Evolutionary conservation across 2,113 vertebrate genomes (phyloP), one percentile per base, ranked within the genome.

Genomic region (Saguinus midas): DNA sequence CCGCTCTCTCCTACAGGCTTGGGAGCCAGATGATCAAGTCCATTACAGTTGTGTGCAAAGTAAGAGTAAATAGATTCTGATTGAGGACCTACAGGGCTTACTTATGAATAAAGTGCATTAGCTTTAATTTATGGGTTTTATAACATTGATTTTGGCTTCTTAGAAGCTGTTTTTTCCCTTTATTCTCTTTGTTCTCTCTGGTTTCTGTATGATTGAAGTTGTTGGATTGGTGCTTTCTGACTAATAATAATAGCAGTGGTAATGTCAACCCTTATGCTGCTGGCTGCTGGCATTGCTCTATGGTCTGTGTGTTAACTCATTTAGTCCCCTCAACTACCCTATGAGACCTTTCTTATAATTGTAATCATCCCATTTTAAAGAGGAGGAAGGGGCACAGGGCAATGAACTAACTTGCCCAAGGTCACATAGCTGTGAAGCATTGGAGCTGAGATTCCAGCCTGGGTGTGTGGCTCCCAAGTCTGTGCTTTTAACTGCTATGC

Each of bases 131-230:
- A 70, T 66, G 58, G 83, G 25, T 48, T 58, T 73, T 32, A 55
- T 43, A 58, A 50, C 83, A 64, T 57, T 52, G 95, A 55, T 61
- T 92, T 88, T 89, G 82, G 73, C 95, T 90, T 92, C 50, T 88
- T n/a, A 40, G 75, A 95, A 75, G 83, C n/a, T 13, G 14, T 80
- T 23, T 13, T 29, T 5, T 8, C 9, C 23, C 45, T 70, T 70
- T 29, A 21, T 52, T 52, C 64, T 57, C 37, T 70, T 91, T 64
- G 68, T 96, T 84, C 70, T 64, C 45, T 5, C 79, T 83, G 48
- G 83, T 87, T 83, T 84, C 48, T 29, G 13, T 79, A 37, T 86
- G 75, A 83, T 18, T 48, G 75, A 58, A 76, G 43, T 43, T n/a
- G 68, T 58, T 92, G 88, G 95, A 40, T 50, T 48, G n/a, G 0